Base-by-base conservation (phyloP, 2,113 vertebrate genomes). In the Phainopepla nitens region DNA sequence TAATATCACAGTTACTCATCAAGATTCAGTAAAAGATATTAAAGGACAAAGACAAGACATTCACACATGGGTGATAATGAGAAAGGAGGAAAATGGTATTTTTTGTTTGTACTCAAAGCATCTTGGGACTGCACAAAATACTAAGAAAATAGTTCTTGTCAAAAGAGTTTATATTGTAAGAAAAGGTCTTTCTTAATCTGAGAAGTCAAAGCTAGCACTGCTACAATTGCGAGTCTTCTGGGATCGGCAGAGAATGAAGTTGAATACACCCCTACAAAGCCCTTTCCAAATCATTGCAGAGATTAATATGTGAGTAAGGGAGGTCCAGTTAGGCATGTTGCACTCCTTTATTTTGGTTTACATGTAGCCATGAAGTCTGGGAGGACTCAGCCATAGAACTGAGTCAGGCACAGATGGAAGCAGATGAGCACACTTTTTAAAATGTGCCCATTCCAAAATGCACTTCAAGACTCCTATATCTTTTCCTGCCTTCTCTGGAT, bases 1-100 rank as follows among this genome's bases (percentile, higher is more conserved):
- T 82, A 64, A 21, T 28, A 54, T n/a, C 54, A 50, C 15, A 49
- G 39, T 87, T 85, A 69, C 81, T 86, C 82, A 94, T 61, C 44
- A 33, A 35, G 70, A 85, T 84, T 60, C 81, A 85, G 57, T 42
- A 87, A 65, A 69, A 50, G 18, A 61, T 79, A 76, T 29, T 79
- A 73, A 89, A 88, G 35, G 66, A 82, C 66, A 94, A 93, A 87
- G 27, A 91, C 7, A 6, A 87, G 29, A 35, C 18, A 69, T 76
- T 91, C 53, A 53, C 28, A 45, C 19, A 72, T 21, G 39, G 66
- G 42, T 73, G 49, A 44, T 56, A 61, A 16, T 4, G 11, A 87
- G 7, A 93, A 19, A 71, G 25, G 19, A 85, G 13, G 9, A 1
- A 87, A 75, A 92, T 25, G 15, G 4, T 25, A 31, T 49, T 75